phyloP scores from a whole-genome alignment of 2,888 invertebrate species.

The Allolobophora icterica region DNA sequence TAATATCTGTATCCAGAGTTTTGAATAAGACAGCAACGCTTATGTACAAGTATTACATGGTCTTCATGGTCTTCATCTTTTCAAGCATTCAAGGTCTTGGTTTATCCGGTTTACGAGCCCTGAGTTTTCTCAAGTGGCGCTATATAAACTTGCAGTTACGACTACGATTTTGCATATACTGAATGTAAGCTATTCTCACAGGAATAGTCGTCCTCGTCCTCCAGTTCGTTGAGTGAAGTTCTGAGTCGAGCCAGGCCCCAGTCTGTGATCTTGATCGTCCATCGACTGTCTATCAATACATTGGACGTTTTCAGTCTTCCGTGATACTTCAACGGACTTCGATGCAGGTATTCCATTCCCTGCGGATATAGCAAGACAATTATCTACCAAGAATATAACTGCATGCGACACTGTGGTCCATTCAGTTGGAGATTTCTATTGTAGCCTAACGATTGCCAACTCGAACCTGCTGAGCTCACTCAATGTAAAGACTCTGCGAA shows the following conservation, averaged over 20 bases:
- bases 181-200: neutral
- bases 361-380: neutral
- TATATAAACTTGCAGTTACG: neutral
- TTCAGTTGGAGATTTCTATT: neutral
- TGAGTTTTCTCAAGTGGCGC: neutral
- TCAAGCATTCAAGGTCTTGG: neutral
- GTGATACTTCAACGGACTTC: slow-evolving; percentile 40
- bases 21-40: neutral
- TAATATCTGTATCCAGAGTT: too few species aligned
- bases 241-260: slow-evolving; percentile 40
- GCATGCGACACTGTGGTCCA: neutral
- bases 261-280: slow-evolving; percentile 47
- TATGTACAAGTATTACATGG: too few species aligned
- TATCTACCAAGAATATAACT: neutral
- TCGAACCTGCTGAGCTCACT: neutral
- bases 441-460: neutral
- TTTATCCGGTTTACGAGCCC: neutral
- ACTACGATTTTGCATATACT: neutral
- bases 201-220: neutral
- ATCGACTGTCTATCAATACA: slow-evolving; percentile 45
- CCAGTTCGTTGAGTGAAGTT: neutral
- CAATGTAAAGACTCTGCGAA: too few species aligned
- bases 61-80: too few species aligned
- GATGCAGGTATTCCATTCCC: slow-evolving; percentile 47
- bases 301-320: slow-evolving; percentile 44